Evolutionary conservation across 2,888 invertebrate species (phyloP), one percentile per base, ranked within the genome.

Genomic region (Hydropsyche betteni): DNA sequence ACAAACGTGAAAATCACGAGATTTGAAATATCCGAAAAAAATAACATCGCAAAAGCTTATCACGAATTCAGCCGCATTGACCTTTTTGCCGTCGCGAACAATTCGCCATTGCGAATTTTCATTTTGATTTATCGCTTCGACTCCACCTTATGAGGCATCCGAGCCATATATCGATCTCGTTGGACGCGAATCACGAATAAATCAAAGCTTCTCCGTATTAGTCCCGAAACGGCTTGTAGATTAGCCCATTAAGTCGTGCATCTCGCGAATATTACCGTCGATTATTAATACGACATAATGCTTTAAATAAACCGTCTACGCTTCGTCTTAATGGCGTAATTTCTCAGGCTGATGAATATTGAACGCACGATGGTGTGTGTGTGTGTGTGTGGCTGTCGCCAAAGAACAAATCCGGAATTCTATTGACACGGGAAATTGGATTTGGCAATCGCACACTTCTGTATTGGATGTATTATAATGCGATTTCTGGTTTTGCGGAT

Each of bases 381-480:
- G n/a, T n/a, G n/a, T n/a, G n/a, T n/a, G n/a, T n/a, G 58, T 24
- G 58, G 24, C 2, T 24, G 24, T 24, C 24, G 24, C 24, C 24
- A 24, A 24, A 58, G 58, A 58, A 58, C 16, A 58, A 58, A 58
- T 58, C 58, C 24, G 58, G 16, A 8, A 24, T 58, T 58, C 58
- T 16, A 58, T 58, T 58, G 58, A 58, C 14, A 58, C 58, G 58
- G 58, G 58, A 58, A 58, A 58, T 58, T 58, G 58, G 58, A 58
- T 58, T 58, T 58, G 24, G 24, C 58, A 44, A 44, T 12, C 53
- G 53, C 53, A 53, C 16, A 44, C 44, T 44, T 44, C 44, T 44
- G 44, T 44, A 6, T 44, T 10, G 6, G 44, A 24, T 24, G 44
- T 6, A 44, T 44, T 10, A 44, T 44, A 44, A 44, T 44, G 44